Evolutionary conservation across 1,140 invertebrate species (phyloP).

Genomic region (Galleria mellonella): DNA sequence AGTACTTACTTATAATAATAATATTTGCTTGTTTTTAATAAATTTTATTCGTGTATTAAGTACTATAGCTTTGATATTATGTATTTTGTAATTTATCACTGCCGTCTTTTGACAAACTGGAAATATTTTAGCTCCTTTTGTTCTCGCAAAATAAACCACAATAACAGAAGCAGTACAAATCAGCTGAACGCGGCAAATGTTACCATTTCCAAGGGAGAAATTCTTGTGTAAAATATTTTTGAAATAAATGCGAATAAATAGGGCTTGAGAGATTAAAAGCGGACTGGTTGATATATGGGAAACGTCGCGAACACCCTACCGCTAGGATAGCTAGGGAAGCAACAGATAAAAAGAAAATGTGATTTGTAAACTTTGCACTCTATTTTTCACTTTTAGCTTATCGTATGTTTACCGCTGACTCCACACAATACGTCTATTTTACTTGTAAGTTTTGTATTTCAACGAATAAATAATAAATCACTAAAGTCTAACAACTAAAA

Average conservation of each 20-base stretch:
- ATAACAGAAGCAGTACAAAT: conserved; percentile 41
- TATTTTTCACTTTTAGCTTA: conserved; percentile 4
- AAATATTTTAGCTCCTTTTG: conserved; percentile 35
- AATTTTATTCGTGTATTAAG: not conserved
- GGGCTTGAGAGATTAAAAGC: conserved; percentile 60
- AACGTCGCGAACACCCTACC: conserved; percentile 14
- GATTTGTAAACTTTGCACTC: conserved; percentile 16
- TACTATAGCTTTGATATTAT: conserved; percentile 3
- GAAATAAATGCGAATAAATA: conserved; percentile 67
- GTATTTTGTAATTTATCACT: conserved; percentile 26
- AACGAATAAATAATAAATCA: no score
- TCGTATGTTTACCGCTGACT: no score
- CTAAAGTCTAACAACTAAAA: no score
- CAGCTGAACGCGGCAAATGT: conserved; percentile 51
- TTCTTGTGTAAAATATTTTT: conserved; percentile 58
- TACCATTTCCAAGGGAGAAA: conserved; percentile 47
- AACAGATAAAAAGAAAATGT: conserved; percentile 24
- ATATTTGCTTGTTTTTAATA: not conserved
- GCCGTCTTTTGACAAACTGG: conserved; percentile 23
- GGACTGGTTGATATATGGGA: conserved; percentile 40
- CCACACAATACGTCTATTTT: no score
- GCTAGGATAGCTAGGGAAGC: conserved; percentile 10
- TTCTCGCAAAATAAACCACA: conserved; percentile 35
- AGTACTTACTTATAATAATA: no score
- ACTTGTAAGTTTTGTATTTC: no score